phyloP scores from a whole-genome alignment of 2,113 vertebrate species.

The Zapus hudsonius region DNA sequence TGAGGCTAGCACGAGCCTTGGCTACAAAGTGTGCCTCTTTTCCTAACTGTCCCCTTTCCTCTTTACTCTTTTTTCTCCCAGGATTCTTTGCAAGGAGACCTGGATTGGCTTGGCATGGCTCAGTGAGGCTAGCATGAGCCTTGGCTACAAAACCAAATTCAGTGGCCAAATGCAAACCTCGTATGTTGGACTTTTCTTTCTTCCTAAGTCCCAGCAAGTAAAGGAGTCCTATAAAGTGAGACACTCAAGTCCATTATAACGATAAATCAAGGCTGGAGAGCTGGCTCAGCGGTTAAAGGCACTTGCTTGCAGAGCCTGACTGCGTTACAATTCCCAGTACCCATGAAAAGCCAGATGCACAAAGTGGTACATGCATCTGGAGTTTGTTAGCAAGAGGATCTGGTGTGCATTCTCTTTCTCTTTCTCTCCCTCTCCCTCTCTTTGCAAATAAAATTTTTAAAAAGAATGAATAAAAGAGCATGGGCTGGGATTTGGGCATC shows the following conservation, averaged over 20 bases:
- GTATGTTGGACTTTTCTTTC: background rate
- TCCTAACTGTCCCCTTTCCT: background rate
- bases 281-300: too few species aligned
- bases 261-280: background rate
- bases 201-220: background rate
- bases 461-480: too few species aligned
- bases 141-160: background rate
- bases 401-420: too few species aligned
- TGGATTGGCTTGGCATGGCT: background rate
- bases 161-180: background rate
- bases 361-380: too few species aligned
- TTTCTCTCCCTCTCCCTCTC: too few species aligned
- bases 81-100: background rate
- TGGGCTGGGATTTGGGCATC: background rate
- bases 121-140: background rate
- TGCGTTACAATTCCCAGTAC: too few species aligned
- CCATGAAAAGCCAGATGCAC: too few species aligned
- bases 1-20: background rate
- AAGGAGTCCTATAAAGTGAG: background rate
- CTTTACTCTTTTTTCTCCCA: background rate
- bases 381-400: too few species aligned
- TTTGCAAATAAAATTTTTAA: too few species aligned
- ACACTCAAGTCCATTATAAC: background rate
- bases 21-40: background rate
- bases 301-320: too few species aligned